These are phyloP conservation scores for Leucophenga montana DNA, from an alignment of 2,888 invertebrate genomes.

Conservation along the genomic window DNA sequence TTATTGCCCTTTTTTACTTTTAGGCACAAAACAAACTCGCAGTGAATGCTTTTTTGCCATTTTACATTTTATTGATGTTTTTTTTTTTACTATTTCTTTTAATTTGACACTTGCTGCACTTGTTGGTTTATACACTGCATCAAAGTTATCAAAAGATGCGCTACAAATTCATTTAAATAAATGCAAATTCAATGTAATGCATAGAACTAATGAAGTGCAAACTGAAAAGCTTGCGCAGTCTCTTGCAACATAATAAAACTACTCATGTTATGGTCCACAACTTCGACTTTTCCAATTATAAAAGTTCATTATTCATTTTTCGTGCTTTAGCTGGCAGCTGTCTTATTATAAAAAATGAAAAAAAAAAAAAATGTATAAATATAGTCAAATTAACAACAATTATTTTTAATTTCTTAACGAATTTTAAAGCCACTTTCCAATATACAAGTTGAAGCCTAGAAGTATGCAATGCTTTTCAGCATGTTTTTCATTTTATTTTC, in stretches of 20 bases:
- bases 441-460: background rate
- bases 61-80: too few species aligned
- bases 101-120: background rate
- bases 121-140: background rate
- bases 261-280: too few species aligned
- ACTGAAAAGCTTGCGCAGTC: too few species aligned
- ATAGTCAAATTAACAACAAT: slow-evolving; percentile 12
- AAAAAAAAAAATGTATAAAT: too few species aligned
- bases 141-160: background rate
- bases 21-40: background rate
- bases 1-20: background rate
- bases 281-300: slow-evolving; percentile 1
- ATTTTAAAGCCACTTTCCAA: background rate
- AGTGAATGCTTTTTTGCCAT: too few species aligned
- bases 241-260: too few species aligned
- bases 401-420: slow-evolving; percentile 5
- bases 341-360: background rate
- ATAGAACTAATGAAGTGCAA: too few species aligned
- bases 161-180: too few species aligned
- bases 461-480: background rate
- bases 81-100: background rate
- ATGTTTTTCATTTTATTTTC: too few species aligned
- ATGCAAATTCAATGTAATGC: too few species aligned
- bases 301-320: background rate
- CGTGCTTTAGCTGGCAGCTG: too few species aligned